Evolutionary conservation across 2,888 invertebrate species (phyloP).

Genomic region (Drosophila gaucha): DNA sequence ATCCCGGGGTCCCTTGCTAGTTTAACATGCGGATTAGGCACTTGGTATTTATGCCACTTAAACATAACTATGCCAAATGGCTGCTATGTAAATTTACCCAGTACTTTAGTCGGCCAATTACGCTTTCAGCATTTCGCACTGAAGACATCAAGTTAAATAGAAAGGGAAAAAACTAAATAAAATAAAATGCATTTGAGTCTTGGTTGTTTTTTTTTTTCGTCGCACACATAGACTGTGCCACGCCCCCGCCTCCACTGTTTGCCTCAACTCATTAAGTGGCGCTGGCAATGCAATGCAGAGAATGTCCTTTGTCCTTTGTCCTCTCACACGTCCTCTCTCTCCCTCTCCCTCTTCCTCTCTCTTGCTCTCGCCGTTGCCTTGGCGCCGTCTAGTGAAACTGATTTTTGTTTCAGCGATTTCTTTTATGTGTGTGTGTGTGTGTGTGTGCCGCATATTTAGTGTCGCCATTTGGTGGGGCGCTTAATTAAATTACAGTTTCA

Average conservation of each 20-base stretch:
- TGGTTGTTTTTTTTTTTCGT: not conserved
- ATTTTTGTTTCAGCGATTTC: slow-evolving; percentile 44
- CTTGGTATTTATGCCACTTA: slow-evolving; percentile 14
- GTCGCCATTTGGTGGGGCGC: slow-evolving; percentile 40
- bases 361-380: slow-evolving; percentile 29
- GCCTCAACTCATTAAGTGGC: slow-evolving; percentile 47
- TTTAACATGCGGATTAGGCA: slow-evolving; percentile 9
- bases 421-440: too few relatives aligned
- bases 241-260: not conserved
- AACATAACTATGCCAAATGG: slow-evolving; percentile 22
- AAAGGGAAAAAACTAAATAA: not conserved
- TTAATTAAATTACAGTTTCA: slow-evolving; percentile 72
- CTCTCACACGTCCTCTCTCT: not conserved
- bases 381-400: slow-evolving; percentile 58
- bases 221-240: not conserved
- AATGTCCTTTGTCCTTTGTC: slow-evolving; percentile 40
- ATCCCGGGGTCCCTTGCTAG: too few relatives aligned
- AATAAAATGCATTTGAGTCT: slow-evolving; percentile 43
- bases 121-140: slow-evolving; percentile 37
- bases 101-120: slow-evolving; percentile 47
- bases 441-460: slow-evolving; percentile 39
- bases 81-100: slow-evolving; percentile 41
- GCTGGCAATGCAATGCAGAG: slow-evolving; percentile 13
- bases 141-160: slow-evolving; percentile 37
- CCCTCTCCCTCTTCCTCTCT: not conserved